Base-by-base conservation (phyloP, 2,797 vertebrate species). In the Iguana delicatissima region DNA sequence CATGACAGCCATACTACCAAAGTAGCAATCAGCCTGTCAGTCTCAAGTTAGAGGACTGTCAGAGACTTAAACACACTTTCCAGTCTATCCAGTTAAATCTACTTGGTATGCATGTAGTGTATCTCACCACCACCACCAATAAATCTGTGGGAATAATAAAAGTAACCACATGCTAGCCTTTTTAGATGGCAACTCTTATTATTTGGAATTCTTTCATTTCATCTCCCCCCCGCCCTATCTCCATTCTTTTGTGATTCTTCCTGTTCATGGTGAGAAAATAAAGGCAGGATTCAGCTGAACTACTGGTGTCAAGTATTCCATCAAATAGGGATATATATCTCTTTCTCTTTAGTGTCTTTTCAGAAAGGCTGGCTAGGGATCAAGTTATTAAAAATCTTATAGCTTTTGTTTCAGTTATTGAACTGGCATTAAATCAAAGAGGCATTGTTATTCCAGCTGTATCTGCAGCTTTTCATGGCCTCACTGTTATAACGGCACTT, bases 351-450 rank as follows among this genome's bases (percentile, higher is more conserved):
- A 92, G 38, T 92, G 76, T 89, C 52, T 93, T 92, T 95, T 89
- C 89, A 91, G 46, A 87, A 91, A 42, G 2, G 69, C 46, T 64
- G 91, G 93, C 52, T 64, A 76, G 77, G 64, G 76, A 82, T 89
- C 50, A 73, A 91, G 50, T 91, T 90, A 86, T 94, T 93, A 90
- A 94, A 95, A 91, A 90, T 29, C 0, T 0, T 91, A 91, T 85
- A 38, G 3, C 29, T 91, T 94, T 94, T 2, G 3, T 91, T 94
- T 95, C 77, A 87, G 80, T 92, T 94, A 93, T 93, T 94, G 86
- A 93, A 89, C 59, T 77, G 55, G 64, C 83, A 16, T 46, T 92
- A 91, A 92, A 94, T 93, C 80, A 93, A 93, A 92, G 3, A 0
- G 14, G 80, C 80, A 89, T 57, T 94, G 10, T 90, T 50, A 90